Base-by-base conservation (phyloP, 2,113 vertebrate genomes). In the Geococcyx californianus region DNA sequence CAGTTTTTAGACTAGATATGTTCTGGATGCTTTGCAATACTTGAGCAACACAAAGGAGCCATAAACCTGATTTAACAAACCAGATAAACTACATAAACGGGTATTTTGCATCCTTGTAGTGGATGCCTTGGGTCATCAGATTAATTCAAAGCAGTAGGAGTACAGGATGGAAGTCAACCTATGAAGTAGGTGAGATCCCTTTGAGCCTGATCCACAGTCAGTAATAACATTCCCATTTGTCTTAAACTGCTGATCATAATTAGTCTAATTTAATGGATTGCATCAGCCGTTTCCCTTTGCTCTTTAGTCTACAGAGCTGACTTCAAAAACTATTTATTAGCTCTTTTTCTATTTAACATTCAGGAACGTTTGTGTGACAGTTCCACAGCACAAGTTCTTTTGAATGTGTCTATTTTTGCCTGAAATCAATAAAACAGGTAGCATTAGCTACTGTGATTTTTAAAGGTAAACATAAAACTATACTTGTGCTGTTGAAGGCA, bases 61-160 rank as follows among this genome's bases (percentile, higher is more conserved):
- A 78, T 81, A 96, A 96, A 95, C 55, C 26, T 84, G 59, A 52
- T 33, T 93, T 94, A 93, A 95, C 59, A 64, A 95, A 68, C 29
- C 90, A 86, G 92, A 76, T 69, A 87, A 80, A 3, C 29, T 67
- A 55, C 47, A 33, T 59, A 91, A 93, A 44, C 0, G 0, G 29
- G 42, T 60, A 47, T n/a, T 85, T 77, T 84, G 42, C 21, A 91
- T 68, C 90, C 40, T 63, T 69, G 59, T 24, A 88, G 90, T 52
- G 42, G 24, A 93, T 90, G 60, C 38, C 44, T 84, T 81, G 75
- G 42, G 72, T 96, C 85, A 88, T 51, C 60, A 28, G 59, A 77
- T 76, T 90, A 97, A 88, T 91, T 88, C 59, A 59, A 87, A 90
- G 34, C 34, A 74, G 11, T 26, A 51, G 51, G 11, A 86, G 9